Conservation (phyloP, 2,113 vertebrate species). For the Spilogale gracilis region DNA sequence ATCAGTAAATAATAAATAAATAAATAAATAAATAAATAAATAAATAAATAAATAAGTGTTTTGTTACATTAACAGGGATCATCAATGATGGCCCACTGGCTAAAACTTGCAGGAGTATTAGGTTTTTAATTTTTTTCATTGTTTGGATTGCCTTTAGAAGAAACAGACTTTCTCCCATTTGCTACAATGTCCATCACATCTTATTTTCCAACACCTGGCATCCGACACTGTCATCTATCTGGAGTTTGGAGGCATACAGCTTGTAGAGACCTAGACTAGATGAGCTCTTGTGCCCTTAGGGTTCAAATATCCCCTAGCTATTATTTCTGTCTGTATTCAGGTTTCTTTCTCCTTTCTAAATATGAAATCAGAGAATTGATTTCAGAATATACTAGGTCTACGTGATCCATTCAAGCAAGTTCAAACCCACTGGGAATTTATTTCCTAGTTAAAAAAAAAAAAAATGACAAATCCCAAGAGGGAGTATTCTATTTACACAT, state of each 20-base stretch:
- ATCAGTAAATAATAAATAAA: background rate
- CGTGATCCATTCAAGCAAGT: background rate
- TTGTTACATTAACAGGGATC: background rate
- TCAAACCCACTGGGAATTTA: background rate
- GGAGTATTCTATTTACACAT: background rate
- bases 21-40: no score
- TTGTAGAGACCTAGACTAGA: background rate
- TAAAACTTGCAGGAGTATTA: background rate
- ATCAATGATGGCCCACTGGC: background rate
- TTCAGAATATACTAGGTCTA: background rate
- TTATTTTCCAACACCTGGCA: background rate
- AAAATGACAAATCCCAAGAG: background rate
- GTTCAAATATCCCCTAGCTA: background rate
- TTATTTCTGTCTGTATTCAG: background rate
- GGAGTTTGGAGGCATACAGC: background rate
- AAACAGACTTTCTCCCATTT: background rate
- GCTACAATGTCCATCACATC: background rate
- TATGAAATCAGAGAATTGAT: slow-evolving; percentile 35
- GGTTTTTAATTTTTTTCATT: background rate
- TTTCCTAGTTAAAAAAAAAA: slow-evolving; percentile 6
- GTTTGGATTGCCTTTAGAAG: background rate
- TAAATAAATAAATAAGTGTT: background rate
- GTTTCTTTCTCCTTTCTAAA: background rate
- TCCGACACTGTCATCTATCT: background rate
- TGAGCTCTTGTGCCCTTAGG: background rate